These are phyloP conservation scores for Cylloceria caligata DNA, from an alignment of 2,888 invertebrate genomes.

Conservation along the genomic window DNA sequence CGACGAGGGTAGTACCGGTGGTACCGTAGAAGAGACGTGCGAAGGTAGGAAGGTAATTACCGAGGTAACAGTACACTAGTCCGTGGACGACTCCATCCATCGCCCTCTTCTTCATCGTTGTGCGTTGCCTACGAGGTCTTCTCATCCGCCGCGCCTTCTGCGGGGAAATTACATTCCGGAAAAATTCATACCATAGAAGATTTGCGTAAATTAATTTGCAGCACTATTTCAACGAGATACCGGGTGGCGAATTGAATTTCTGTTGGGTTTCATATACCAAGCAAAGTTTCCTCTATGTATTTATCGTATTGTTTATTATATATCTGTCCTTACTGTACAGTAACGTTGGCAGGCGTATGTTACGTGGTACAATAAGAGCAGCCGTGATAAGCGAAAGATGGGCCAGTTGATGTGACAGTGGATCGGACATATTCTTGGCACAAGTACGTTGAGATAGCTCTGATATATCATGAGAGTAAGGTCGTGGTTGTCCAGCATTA, in stretches of 20 bases:
- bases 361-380: neutral
- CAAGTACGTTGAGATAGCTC: neutral
- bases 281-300: neutral
- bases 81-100: conserved; percentile 37
- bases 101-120: conserved; percentile 1
- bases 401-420: neutral
- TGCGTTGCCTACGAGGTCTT: conserved; percentile 13
- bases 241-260: conserved; percentile 59
- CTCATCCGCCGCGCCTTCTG: conserved; percentile 70
- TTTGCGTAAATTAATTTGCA: conserved; percentile 82
- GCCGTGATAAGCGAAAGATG: neutral
- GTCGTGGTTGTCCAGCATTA: conserved; percentile 15
- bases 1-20: neutral
- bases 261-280: neutral
- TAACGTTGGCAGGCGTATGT: neutral
- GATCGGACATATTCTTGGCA: conserved; percentile 2
- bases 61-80: conserved; percentile 76
- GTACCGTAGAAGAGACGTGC: conserved; percentile 25
- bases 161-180: conserved; percentile 77
- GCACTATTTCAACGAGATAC: conserved; percentile 66
- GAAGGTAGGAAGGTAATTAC: conserved; percentile 81
- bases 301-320: neutral
- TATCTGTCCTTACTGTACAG: neutral
- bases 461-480: conserved; percentile 13
- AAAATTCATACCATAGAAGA: conserved; percentile 80